A percentile compares a stretch with the other conserved stretches of the same genome.
Evolutionary conservation across 2,888 invertebrate species (phyloP).

Genomic region (Lepidocyrtoides sp.): DNA sequence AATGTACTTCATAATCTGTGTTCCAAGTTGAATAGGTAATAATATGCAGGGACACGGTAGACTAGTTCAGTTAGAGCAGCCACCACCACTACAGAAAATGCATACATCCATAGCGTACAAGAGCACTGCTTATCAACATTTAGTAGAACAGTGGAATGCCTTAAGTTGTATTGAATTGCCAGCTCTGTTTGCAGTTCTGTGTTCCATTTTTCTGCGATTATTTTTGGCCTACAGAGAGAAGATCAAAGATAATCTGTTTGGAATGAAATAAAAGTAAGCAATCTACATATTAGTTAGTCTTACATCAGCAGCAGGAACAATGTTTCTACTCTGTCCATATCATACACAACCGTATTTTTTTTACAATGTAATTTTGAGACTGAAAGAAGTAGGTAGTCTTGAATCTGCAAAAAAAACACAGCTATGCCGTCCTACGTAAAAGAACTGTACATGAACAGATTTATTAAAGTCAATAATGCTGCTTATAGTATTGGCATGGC

Average conservation of each 20-base stretch:
- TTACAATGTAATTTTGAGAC: not conserved
- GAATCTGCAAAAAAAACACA: constrained; percentile 1
- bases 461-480: constrained; percentile 74
- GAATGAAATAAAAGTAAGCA: constrained; percentile 68
- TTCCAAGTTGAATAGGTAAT: not conserved
- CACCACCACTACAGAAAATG: not conserved
- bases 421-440: not conserved
- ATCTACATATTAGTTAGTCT: not conserved
- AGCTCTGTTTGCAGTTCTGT: constrained; percentile 68
- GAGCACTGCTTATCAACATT: not conserved
- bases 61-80: constrained; percentile 2
- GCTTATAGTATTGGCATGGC: constrained; percentile 58
- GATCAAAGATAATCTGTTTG: constrained; percentile 75
- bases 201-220: constrained; percentile 76
- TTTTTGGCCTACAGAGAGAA: constrained; percentile 78
- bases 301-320: constrained; percentile 19
- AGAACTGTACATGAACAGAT: constrained; percentile 35
- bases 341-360: constrained; percentile 6
- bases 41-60: constrained; percentile 20
- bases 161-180: constrained; percentile 53
- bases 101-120: not conserved
- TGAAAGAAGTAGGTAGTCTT: constrained; percentile 4
- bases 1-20: too few species aligned
- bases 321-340: constrained; percentile 22
- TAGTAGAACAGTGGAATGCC: constrained; percentile 31